Percentiles rank a stretch among this genome's conserved stretches.
These are phyloP conservation scores for Rhagonycha lutea DNA, from an alignment of 2,888 invertebrate species.

Conservation along the genomic window DNA sequence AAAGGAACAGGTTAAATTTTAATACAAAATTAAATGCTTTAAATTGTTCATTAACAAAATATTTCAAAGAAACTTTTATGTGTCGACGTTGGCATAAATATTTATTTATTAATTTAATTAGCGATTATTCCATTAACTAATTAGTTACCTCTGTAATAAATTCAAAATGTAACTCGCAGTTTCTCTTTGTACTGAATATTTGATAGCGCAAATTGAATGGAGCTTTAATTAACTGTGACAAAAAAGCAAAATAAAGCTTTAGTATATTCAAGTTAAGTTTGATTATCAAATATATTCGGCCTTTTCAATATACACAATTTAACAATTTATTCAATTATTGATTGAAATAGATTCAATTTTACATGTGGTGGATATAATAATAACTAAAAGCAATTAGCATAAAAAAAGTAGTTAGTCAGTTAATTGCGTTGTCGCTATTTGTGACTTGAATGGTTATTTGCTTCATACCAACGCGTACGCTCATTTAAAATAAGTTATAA, in stretches of 20 bases:
- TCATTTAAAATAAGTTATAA: not conserved
- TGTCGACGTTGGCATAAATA: not conserved
- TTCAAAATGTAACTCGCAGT: not conserved
- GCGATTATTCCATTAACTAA: not conserved
- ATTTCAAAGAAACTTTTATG: not conserved
- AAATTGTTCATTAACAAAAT: not conserved
- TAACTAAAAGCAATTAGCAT: not conserved
- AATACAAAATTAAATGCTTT: not conserved
- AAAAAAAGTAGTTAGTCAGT: not conserved
- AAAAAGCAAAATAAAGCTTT: not conserved
- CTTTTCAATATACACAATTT: not conserved
- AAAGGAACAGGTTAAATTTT: not conserved
- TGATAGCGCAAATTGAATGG: not conserved
- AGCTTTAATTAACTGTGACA: not conserved
- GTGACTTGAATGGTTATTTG: not conserved
- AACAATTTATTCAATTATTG: not conserved
- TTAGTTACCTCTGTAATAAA: constrained; percentile 4
- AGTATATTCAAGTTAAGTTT: not conserved
- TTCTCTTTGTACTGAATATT: not conserved
- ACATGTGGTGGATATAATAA: not conserved
- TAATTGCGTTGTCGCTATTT: not conserved
- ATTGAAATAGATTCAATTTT: not conserved
- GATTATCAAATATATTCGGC: not conserved
- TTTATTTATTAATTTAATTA: constrained; percentile 4
- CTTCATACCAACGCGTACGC: not conserved